Evolutionary conservation across 2,888 invertebrate genomes (phyloP).

Genomic region (Calameuta idolon): DNA sequence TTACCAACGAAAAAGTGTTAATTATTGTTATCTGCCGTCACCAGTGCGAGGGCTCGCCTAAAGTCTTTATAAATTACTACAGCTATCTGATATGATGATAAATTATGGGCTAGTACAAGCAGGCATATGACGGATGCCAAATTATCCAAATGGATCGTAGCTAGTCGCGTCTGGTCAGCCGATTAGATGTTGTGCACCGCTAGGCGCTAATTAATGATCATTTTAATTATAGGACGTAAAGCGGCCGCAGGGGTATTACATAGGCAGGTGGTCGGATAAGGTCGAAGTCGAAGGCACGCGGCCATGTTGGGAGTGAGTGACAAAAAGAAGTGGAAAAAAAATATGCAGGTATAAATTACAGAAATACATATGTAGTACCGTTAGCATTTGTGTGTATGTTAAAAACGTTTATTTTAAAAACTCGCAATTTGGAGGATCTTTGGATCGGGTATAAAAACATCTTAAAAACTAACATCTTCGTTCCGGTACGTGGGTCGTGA

Average conservation of each 20-base stretch:
- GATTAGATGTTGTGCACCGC: conserved; percentile 7
- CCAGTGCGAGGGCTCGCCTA: conserved; percentile 44
- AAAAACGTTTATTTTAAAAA: conserved; percentile 52
- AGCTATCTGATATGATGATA: background rate
- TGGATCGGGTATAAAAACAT: conserved; percentile 42
- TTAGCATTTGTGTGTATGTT: conserved; percentile 24
- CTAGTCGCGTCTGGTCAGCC: background rate
- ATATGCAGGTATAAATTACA: background rate
- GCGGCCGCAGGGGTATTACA: background rate
- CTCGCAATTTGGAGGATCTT: conserved; percentile 49
- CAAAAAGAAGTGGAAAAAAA: background rate
- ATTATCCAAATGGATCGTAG: background rate
- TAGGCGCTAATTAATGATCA: conserved; percentile 3
- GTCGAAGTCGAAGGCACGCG: background rate
- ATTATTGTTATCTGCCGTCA: conserved; percentile 63
- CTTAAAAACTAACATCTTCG: conserved; percentile 42
- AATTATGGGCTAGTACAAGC: conserved; percentile 3
- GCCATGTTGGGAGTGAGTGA: background rate
- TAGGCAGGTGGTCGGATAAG: background rate
- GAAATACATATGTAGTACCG: background rate
- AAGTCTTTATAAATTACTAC: background rate
- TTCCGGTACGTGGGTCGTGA: background rate
- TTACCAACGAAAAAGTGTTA: conserved; percentile 64
- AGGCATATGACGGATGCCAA: conserved; percentile 3
- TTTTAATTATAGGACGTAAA: conserved; percentile 1